Conservation (phyloP, 2,113 vertebrate species). For the Elanus axillaris region DNA sequence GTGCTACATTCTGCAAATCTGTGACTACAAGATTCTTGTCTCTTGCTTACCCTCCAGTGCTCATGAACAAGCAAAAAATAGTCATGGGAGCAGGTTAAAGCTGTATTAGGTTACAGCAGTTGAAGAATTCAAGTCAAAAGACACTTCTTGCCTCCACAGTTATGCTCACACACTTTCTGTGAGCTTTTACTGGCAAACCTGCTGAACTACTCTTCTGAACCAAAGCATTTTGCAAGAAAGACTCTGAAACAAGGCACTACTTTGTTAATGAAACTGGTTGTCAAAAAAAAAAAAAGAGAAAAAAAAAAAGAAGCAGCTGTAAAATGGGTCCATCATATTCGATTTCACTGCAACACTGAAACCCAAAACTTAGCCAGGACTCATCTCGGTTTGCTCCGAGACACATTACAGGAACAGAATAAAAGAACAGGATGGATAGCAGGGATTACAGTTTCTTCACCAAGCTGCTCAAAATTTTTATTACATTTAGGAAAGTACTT, state of each 20-base stretch:
- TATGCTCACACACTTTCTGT: background rate
- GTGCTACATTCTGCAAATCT: background rate
- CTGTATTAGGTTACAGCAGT: background rate
- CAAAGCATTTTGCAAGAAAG: background rate
- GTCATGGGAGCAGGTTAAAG: background rate
- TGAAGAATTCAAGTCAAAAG: background rate
- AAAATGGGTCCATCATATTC: background rate
- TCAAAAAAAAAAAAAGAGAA: no score
- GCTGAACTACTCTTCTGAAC: background rate
- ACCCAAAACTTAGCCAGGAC: background rate
- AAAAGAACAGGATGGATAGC: background rate
- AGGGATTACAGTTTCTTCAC: background rate
- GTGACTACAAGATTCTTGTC: background rate
- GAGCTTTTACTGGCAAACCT: background rate
- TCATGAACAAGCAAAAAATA: background rate
- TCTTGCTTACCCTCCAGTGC: background rate
- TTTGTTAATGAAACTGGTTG: background rate
- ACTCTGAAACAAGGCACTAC: background rate
- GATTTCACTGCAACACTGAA: background rate
- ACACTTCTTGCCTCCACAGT: background rate
- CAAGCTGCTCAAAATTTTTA: background rate
- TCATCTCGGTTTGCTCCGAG: background rate
- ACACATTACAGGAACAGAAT: background rate
- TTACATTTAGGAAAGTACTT: background rate
- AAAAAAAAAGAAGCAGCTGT: background rate